Evolutionary conservation across 2,113 vertebrate genomes (phyloP), one percentile per base, ranked within the genome.

Genomic region (Saguinus imperator): DNA sequence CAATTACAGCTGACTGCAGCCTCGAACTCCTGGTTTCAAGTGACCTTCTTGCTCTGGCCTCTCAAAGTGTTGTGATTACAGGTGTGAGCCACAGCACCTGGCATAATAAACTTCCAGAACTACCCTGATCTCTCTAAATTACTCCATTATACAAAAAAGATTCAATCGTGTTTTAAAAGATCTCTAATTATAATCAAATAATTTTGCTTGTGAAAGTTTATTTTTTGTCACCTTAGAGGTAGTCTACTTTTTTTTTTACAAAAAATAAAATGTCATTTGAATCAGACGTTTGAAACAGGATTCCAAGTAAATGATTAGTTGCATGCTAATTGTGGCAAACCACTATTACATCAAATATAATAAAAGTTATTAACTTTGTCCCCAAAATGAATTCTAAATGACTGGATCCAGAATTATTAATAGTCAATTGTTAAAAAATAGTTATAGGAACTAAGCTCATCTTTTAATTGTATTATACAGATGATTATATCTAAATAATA

Each of bases 111-210:
- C 23, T 85, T 84, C 20, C 14, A 94, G 48, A 94, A 89, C 29
- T 13, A 95, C 7, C 7, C 3, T 18, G 11, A 89, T 82, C 64
- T 94, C 73, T 89, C 48, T 77, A n/a, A 95, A 94, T 95, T 93
- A 87, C 11, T 91, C 81, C 16, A 86, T 14, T 90, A 82, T 81
- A 58, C n/a, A 81, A 86, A 48, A 72, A 58, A 18, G 1, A 85
- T 79, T 94, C 48, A 85, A 80, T 50, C 16, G 10, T 80, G 23
- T n/a, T 52, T 93, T 50, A 52, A 85, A 88, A 50, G 64, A 77
- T 48, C 2, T 11, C 43, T 94, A 43, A 93, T 52, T 84, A 89
- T 77, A 92, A 87, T 83, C 5, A 96, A 94, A 73, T 90, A 37
- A 87, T 87, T 87, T 68, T 79, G 9, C 23, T 95, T 64, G 17